Evolutionary conservation across 2,113 vertebrate species (phyloP).

Genomic region (Aegypius monachus): DNA sequence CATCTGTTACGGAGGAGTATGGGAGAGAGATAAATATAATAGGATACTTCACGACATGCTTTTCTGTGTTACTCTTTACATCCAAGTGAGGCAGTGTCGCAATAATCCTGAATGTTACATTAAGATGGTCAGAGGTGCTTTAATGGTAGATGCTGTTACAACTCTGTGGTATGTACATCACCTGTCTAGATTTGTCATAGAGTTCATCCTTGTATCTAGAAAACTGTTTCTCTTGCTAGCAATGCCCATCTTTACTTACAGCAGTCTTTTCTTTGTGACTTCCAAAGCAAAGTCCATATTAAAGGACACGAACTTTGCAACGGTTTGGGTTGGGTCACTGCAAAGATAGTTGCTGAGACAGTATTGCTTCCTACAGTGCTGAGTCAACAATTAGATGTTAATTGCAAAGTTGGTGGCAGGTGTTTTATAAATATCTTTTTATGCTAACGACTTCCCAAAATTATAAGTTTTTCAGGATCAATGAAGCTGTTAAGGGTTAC

Average conservation of each 20-base stretch:
- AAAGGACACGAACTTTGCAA: background rate
- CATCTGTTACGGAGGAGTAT: background rate
- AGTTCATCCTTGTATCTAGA: background rate
- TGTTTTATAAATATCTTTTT: background rate
- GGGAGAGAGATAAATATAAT: background rate
- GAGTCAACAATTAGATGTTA: background rate
- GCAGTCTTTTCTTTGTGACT: background rate
- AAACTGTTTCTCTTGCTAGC: background rate
- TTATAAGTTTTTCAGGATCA: slow-evolving; percentile 24
- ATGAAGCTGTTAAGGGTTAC: background rate
- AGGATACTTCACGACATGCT: background rate
- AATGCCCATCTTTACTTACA: background rate
- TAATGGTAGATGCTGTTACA: background rate
- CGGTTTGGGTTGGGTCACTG: background rate
- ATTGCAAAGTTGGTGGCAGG: background rate
- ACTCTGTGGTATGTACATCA: background rate
- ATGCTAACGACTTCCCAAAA: slow-evolving; percentile 23
- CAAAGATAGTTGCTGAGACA: background rate
- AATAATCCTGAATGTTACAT: background rate
- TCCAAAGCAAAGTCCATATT: rapidly evolving
- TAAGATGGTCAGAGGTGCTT: background rate
- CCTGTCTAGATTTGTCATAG: background rate
- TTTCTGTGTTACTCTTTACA: background rate
- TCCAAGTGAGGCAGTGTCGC: background rate
- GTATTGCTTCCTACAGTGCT: background rate